Evolutionary conservation across 2,888 invertebrate species (phyloP).

Genomic region (Philereme vetulata): DNA sequence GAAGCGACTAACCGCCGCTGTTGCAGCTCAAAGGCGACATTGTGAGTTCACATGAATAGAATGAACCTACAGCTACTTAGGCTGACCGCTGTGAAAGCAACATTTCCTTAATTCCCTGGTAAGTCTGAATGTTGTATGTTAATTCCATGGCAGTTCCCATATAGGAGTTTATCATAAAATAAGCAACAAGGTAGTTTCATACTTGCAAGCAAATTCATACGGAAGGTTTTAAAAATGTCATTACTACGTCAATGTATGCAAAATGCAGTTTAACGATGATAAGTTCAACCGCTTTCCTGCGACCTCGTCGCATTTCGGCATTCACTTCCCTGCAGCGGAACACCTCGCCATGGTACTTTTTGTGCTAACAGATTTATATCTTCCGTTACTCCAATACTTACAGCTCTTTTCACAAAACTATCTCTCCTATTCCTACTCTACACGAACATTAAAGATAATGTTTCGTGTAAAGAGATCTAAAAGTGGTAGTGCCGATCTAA

Average conservation of each 20-base stretch:
- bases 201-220: background rate
- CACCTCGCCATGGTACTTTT: constrained; percentile 49
- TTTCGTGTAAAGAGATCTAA: background rate
- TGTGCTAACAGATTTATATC: constrained; percentile 59
- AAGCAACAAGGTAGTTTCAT: background rate
- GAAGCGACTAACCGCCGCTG: constrained; percentile 27
- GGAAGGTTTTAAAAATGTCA: constrained; percentile 18
- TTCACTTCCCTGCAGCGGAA: constrained; percentile 41
- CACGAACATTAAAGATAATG: constrained; percentile 5
- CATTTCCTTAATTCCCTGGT: background rate
- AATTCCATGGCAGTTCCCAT: no score
- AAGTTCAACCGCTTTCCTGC: constrained; percentile 44
- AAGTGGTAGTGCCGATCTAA: background rate
- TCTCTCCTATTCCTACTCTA: constrained; percentile 4
- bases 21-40: constrained; percentile 33
- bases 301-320: constrained; percentile 50
- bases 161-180: no score
- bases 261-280: constrained; percentile 44
- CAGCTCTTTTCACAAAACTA: constrained; percentile 42
- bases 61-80: constrained; percentile 4
- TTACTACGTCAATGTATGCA: constrained; percentile 48
- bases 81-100: constrained; percentile 13
- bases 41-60: constrained; percentile 32
- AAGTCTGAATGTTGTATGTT: no score
- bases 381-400: constrained; percentile 51